Evolutionary conservation across 2,797 vertebrate species (phyloP).

Genomic region (Brachyrhaphis roseni): DNA sequence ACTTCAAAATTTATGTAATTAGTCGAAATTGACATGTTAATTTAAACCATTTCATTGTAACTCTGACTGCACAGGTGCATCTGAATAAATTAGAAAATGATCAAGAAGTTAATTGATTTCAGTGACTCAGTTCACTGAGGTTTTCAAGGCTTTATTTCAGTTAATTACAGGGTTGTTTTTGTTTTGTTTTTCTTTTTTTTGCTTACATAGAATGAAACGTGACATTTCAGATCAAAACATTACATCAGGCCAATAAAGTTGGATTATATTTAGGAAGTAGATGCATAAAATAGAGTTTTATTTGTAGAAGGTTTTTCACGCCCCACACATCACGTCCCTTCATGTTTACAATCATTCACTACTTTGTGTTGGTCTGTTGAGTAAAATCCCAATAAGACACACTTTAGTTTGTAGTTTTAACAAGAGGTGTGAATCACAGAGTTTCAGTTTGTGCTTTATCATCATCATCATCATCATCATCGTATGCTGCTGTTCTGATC

Average conservation of each 20-base stretch:
- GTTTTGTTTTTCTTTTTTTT: neutral
- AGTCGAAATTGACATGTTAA: too few species aligned
- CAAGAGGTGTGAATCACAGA: neutral
- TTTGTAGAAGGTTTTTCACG: neutral
- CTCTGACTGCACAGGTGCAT: too few species aligned
- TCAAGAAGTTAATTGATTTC: neutral
- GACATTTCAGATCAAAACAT: too few species aligned
- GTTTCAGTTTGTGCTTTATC: neutral
- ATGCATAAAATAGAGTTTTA: neutral
- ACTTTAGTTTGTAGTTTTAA: neutral
- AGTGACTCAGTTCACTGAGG: neutral
- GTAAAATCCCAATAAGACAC: neutral
- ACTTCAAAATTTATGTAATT: too few species aligned
- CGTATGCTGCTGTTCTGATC: conserved; percentile 7
- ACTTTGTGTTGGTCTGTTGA: neutral
- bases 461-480: neutral
- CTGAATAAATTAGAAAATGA: too few species aligned
- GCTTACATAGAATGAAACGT: too few species aligned
- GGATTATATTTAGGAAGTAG: neutral
- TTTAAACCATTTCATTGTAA: too few species aligned
- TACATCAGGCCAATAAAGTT: neutral
- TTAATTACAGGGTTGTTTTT: neutral
- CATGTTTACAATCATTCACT: neutral
- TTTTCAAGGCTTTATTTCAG: neutral
- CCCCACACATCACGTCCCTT: neutral